Evolutionary conservation across 2,888 invertebrate species (phyloP), one percentile per base, ranked within the genome.

Genomic region (Euclidia mi): DNA sequence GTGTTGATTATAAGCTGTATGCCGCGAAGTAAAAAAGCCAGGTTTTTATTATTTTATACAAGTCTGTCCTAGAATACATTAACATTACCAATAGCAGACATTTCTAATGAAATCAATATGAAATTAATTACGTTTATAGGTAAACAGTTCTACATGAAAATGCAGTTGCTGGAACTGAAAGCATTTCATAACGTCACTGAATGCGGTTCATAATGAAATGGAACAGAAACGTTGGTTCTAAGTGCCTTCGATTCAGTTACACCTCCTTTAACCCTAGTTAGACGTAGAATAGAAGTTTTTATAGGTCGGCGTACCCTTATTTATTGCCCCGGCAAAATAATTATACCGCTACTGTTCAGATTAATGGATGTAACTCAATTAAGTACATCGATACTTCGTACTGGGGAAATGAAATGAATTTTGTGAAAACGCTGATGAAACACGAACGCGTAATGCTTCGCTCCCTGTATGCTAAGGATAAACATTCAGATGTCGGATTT

Each of bases 141-240:
- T n/a, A n/a, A n/a, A n/a, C n/a, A n/a, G n/a, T n/a, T n/a, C n/a
- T n/a, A n/a, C n/a, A n/a, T n/a, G n/a, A n/a, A n/a, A n/a, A n/a
- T n/a, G n/a, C n/a, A n/a, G n/a, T n/a, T n/a, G n/a, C n/a, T n/a
- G 62, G 76, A 80, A 64, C 81, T 74, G 82, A 83, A 80, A 83
- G 82, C 84, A 79, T 79, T 82, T n/a, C 81, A 81, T 81, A 77
- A 82, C 75, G 61, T 75, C 66, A 71, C 68, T 66, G 76, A 84
- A 84, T 81, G 78, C 65, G 81, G 82, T 69, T 71, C 67, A 69
- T 83, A 87, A 84, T 85, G 44, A n/a, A 76, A 86, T 79, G 85
- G 84, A 81, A 58, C 60, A 65, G 65, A 71, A 61, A 71, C 75
- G 67, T 63, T 56, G 58, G 48, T 52, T 50, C 63, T n/a, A 73